Base-by-base conservation (phyloP, 2,888 invertebrate genomes). In the Nematopogon swammerdamellus region DNA sequence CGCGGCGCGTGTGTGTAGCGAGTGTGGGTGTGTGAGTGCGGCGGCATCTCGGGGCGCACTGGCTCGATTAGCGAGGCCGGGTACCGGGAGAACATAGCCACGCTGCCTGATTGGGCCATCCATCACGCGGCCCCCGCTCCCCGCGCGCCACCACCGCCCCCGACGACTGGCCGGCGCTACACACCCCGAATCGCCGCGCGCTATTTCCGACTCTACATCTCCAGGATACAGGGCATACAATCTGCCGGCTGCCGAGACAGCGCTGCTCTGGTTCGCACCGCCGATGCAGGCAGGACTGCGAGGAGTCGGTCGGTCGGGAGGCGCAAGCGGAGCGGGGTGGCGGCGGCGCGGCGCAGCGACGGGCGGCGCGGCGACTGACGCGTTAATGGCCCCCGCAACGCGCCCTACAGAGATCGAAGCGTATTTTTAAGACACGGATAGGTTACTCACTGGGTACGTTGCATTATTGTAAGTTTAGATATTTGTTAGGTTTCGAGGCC, bases 31-130 rank as follows among this genome's bases (percentile, higher is more conserved):
- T 68, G 72, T 68, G 72, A 63, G 68, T 53, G 56, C 64, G 64
- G 56, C 62, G 64, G 62, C 63, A 25, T 66, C 67, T 63, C 71
- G 65, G 67, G 69, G 69, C 73, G 67, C 71, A 70, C 64, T 68
- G 72, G 72, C 70, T 72, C 73, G 73, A 73, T 72, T 76, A 75
- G 74, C 72, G 70, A 70, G 73, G 68, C 70, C 66, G 68, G 68
- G 36, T 19, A 53, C 51, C 51, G 46, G 20, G 47, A 45, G 45
- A 49, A 50, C 64, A 67, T 72, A 71, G 71, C 69, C 73, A 64
- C 70, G 74, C 72, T 71, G 76, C 74, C 74, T 72, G 75, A 76
- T 76, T 77, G 72, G 80, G 77, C 82, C 81, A 82, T 82, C 82
- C 80, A 81, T 80, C 80, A 77, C 68, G 59, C 57, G 61, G 62